Percentiles rank a stretch among this genome's conserved stretches.
phyloP scores from a whole-genome alignment of 2,797 vertebrate genomes.

The Molossus alvarezi region DNA sequence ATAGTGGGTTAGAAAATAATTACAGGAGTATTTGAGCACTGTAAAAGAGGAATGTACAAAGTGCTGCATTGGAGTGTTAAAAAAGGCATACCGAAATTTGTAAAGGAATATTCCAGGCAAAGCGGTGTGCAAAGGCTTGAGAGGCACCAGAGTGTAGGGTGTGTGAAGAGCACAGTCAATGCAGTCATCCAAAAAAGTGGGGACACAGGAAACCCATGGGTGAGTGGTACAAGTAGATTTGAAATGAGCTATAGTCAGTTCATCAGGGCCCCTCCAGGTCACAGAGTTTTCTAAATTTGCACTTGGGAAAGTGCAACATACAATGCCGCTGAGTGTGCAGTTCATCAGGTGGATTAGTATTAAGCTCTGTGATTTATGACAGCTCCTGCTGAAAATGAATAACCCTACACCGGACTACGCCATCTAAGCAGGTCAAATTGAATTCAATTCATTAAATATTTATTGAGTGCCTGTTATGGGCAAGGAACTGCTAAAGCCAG shows the following conservation, averaged over 20 bases:
- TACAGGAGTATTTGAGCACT: not conserved
- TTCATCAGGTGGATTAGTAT: slow-evolving; percentile 49
- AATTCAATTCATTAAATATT: slow-evolving; percentile 80
- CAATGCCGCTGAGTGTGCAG: not conserved
- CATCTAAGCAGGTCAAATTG: slow-evolving; percentile 77
- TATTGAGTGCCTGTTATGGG: slow-evolving; percentile 67
- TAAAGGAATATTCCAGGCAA: slow-evolving; percentile 13
- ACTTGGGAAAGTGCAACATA: not conserved
- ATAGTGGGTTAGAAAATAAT: slow-evolving; percentile 24
- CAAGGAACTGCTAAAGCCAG: slow-evolving; percentile 63
- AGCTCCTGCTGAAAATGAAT: slow-evolving; percentile 49
- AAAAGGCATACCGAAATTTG: slow-evolving; percentile 11
- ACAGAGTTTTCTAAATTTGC: not conserved
- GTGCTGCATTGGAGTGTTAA: not conserved
- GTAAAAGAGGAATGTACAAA: not conserved
- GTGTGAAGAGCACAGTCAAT: not conserved
- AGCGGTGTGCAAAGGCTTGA: not conserved
- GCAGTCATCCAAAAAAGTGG: not conserved
- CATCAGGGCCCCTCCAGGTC: not conserved
- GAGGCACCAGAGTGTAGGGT: not conserved
- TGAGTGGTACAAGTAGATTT: not conserved
- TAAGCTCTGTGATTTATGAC: slow-evolving; percentile 61
- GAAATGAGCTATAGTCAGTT: not conserved
- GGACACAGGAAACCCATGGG: not conserved
- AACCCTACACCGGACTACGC: slow-evolving; percentile 32